These are phyloP conservation scores for Heloderma charlesbogerti DNA, from an alignment of 2,113 vertebrate species.

Conservation along the genomic window DNA sequence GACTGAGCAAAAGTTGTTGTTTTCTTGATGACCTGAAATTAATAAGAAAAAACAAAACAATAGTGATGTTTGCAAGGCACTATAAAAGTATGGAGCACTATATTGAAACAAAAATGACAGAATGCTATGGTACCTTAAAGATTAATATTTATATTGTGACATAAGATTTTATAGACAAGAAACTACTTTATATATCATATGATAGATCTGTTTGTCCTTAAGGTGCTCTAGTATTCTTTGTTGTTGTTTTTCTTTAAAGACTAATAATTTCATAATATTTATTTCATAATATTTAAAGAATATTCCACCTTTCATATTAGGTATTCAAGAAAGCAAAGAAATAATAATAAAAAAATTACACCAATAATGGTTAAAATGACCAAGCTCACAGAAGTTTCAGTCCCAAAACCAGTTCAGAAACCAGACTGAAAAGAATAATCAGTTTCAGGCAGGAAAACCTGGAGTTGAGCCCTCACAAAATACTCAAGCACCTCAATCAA, in stretches of 20 bases:
- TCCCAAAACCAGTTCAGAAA: background rate
- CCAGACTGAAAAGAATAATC: background rate
- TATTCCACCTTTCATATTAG: background rate
- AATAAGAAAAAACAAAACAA: conserved; percentile 34
- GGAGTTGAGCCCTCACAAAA: background rate
- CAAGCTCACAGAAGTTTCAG: background rate
- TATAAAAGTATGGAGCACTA: background rate
- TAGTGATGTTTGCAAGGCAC: background rate
- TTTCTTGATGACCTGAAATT: conserved; percentile 95
- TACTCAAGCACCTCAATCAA: background rate
- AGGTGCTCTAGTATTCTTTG: background rate
- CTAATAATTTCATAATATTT: background rate
- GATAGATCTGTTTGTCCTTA: background rate
- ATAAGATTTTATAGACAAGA: conserved; percentile 1
- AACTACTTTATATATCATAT: background rate
- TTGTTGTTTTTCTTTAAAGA: background rate
- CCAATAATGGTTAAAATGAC: background rate
- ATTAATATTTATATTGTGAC: background rate
- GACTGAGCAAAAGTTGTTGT: conserved; percentile 98
- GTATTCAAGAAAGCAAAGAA: background rate
- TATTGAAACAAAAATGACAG: background rate
- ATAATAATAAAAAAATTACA: background rate
- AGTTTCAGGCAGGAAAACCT: background rate
- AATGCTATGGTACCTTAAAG: background rate
- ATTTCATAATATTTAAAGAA: background rate